Evolutionary conservation across 2,888 invertebrate genomes (phyloP), one percentile per base, ranked within the genome.

Genomic region (Eugnorisma glareosa): DNA sequence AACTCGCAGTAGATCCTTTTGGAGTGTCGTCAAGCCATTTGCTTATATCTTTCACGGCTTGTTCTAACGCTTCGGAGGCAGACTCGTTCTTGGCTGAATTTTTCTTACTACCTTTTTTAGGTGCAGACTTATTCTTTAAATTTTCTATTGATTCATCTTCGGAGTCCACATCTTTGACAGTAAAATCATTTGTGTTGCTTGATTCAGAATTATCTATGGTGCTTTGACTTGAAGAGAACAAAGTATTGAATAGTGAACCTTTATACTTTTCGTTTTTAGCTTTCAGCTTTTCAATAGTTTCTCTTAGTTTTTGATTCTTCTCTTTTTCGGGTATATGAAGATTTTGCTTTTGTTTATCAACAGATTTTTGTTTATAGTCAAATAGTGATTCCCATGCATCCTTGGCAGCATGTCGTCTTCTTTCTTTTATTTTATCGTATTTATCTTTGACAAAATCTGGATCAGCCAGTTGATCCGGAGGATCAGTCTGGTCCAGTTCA

Each of bases 11-110:
- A 0, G 98, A 97, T 82, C 98, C 97, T 86, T 98, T 97, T 0
- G 98, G 98, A 0, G 98, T 98, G 89, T 98, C 98, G 90, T 98
- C 98, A 79, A 99, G 94, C 98, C 98, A 99, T 90, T 98, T 98
- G 92, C 98, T 98, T 63, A 99, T 98, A 92, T 99, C 99, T 97
- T 99, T 98, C 0, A 98, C 96, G 31, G 98, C 98, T 95, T 98
- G 98, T 85, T 97, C 96, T 73, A 96, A 90, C 51, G 95, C 96
- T 90, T 96, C 95, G 64, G 97, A 97, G 43, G 97, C 97, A 35
- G 97, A 97, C 90, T 97, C 97, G 86, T 97, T 97, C 88, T 97
- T 97, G 64, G 95, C 96, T 13, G 94, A 92, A 88, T 93, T 95
- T 87, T 97, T 97, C 85, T 95, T 96, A n/a, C 92, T 91, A 28